Percentiles rank a stretch among this genome's conserved stretches.
Conservation (phyloP, 2,113 vertebrate genomes). For the Fulica atra region DNA sequence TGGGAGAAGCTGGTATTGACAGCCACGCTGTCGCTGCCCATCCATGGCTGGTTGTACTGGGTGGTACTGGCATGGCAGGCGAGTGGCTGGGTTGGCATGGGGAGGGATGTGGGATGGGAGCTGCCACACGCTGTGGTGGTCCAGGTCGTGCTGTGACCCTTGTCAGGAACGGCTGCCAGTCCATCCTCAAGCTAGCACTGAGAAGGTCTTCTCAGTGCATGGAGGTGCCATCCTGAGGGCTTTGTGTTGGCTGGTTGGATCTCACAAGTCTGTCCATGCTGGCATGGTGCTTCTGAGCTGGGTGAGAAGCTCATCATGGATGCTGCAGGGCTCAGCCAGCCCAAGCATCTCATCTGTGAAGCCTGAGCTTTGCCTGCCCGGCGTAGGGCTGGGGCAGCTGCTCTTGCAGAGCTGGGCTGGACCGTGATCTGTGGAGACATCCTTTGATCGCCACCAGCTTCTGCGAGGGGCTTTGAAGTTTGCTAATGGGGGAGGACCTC, state of each 20-base stretch:
- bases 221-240: accelerated
- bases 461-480: neutral
- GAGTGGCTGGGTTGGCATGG: accelerated
- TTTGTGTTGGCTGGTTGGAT: neutral
- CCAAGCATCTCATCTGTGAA: neutral
- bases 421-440: accelerated
- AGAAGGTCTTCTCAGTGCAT: neutral
- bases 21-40: accelerated
- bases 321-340: neutral
- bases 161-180: neutral
- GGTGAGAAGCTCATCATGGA: neutral
- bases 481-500: neutral
- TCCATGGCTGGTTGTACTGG: accelerated
- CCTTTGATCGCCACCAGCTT: neutral
- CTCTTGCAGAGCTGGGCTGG: neutral
- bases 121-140: neutral
- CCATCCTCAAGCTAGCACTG: accelerated
- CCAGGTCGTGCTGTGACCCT: neutral
- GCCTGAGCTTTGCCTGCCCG: accelerated
- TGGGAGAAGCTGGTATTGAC: neutral
- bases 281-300: accelerated
- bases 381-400: neutral
- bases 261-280: neutral
- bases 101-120: neutral
- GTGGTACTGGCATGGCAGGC: accelerated